phyloP scores from a whole-genome alignment of 2,888 invertebrate genomes.

The Chirona hameri region DNA sequence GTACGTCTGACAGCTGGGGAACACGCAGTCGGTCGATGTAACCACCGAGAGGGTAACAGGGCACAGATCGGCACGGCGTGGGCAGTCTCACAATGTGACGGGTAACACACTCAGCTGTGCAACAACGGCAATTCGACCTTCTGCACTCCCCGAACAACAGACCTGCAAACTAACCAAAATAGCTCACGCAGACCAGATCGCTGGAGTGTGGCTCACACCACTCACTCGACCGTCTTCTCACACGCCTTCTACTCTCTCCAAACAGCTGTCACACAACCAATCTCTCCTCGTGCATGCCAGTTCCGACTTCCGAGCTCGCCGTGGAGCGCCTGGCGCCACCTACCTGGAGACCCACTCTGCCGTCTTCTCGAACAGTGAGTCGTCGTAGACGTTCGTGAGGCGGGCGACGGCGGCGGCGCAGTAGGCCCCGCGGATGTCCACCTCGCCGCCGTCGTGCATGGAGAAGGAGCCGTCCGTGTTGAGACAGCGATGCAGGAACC shows the following conservation, averaged over 20 bases:
- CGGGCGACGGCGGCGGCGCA: conserved; percentile 90
- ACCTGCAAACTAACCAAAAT: no score
- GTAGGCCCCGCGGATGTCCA: conserved; percentile 93
- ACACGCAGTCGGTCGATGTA: neutral
- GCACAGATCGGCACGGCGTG: no score
- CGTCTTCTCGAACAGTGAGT: conserved; percentile 74
- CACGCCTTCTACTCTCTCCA: no score
- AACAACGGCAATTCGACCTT: no score
- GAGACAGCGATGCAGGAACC: conserved; percentile 73
- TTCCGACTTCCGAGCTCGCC: neutral
- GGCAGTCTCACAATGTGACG: no score
- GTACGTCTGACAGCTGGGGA: conserved; percentile 85
- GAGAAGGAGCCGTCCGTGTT: conserved; percentile 84
- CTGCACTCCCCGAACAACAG: no score
- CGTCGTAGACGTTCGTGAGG: conserved; percentile 69
- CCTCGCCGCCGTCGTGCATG: conserved; percentile 88
- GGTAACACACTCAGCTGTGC: no score
- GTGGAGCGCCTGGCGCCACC: conserved; percentile 9
- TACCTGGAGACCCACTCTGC: conserved; percentile 84
- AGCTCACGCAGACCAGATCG: no score
- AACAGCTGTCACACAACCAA: no score
- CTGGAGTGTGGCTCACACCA: no score
- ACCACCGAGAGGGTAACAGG: neutral
- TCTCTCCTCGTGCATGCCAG: no score
- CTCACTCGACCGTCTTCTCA: no score